These are phyloP conservation scores for Drosophila yakuba DNA, from an alignment of 1,140 invertebrate species.

Conservation along the genomic window DNA sequence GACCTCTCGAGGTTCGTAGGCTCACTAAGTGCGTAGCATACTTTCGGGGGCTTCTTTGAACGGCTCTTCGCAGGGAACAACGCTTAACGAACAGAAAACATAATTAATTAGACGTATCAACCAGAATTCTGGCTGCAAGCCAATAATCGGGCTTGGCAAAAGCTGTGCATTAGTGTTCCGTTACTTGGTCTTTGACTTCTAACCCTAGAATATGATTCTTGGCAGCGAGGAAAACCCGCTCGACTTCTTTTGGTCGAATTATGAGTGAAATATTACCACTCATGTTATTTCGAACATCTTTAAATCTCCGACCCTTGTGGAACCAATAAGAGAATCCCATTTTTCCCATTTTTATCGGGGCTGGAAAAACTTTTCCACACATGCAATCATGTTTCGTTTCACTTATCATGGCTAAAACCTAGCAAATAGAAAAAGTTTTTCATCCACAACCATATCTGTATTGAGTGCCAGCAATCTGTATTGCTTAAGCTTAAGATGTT, in stretches of 20 bases:
- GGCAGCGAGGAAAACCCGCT: slow-evolving; percentile 33
- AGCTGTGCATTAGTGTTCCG: slow-evolving; percentile 5
- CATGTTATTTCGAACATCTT: slow-evolving; percentile 26
- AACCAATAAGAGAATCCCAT: neutral
- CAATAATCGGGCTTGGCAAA: slow-evolving; percentile 38
- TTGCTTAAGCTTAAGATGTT: slow-evolving; percentile 20
- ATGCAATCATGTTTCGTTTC: slow-evolving; percentile 40
- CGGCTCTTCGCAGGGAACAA: neutral
- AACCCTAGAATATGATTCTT: slow-evolving; percentile 7
- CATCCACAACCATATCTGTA: slow-evolving; percentile 21
- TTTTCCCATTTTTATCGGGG: slow-evolving; percentile 2
- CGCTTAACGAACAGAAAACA: slow-evolving; percentile 31
- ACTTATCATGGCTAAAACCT: slow-evolving; percentile 19
- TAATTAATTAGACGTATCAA: slow-evolving; percentile 42
- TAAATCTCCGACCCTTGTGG: slow-evolving; percentile 27
- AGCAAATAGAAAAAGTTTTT: slow-evolving; percentile 56
- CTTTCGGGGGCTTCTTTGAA: slow-evolving; percentile 32
- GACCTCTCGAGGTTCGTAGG: neutral
- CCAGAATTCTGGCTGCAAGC: slow-evolving; percentile 24
- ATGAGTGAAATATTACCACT: slow-evolving; percentile 58
- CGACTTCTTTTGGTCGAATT: slow-evolving; percentile 50
- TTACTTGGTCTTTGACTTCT: slow-evolving; percentile 10
- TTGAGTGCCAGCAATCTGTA: slow-evolving; percentile 45
- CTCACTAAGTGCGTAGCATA: slow-evolving; percentile 26
- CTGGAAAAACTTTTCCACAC: slow-evolving; percentile 35